Evolutionary conservation across 1,140 invertebrate species (phyloP).

Genomic region (Onthophagus taurus): DNA sequence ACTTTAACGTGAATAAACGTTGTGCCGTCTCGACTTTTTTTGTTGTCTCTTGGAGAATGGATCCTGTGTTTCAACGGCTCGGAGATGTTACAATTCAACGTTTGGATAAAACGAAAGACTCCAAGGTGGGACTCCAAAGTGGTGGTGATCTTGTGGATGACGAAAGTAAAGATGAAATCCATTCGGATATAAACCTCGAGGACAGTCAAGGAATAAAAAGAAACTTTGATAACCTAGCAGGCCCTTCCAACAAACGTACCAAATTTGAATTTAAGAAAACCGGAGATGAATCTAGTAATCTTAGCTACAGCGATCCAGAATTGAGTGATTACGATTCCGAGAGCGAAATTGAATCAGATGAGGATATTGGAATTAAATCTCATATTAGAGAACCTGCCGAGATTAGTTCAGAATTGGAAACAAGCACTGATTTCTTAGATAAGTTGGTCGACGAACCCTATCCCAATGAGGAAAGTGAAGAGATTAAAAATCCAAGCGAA

Average conservation of each 20-base stretch:
- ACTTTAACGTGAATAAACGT: not conserved
- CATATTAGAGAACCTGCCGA: constrained; percentile 2
- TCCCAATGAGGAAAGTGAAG: constrained; percentile 4
- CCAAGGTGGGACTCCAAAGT: constrained; percentile 23
- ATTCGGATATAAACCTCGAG: constrained; percentile 1
- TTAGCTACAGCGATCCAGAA: constrained; percentile 27
- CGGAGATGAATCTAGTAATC: constrained; percentile 10
- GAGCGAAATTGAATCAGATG: constrained; percentile 29
- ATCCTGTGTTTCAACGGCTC: constrained; percentile 33
- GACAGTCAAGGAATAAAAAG: constrained; percentile 12
- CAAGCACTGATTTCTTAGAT: constrained; percentile 24
- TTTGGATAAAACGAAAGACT: constrained; percentile 32
- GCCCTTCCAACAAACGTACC: constrained; percentile 9
- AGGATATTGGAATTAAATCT: constrained; percentile 19
- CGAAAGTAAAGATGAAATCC: constrained; percentile 14
- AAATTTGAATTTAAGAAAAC: constrained; percentile 8
- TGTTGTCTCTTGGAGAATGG: too few relatives aligned
- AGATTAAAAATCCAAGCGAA: constrained; percentile 5
- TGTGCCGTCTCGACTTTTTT: not conserved
- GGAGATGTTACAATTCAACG: constrained; percentile 36
- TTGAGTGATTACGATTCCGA: constrained; percentile 32
- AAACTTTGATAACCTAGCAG: constrained; percentile 9
- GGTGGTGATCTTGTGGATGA: constrained; percentile 18
- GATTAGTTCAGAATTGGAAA: constrained; percentile 13
- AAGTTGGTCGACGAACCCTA: constrained; percentile 26